Base-by-base conservation (phyloP, 92 coral and sea anemone species). In the Isaurus tuberculatus region DNA sequence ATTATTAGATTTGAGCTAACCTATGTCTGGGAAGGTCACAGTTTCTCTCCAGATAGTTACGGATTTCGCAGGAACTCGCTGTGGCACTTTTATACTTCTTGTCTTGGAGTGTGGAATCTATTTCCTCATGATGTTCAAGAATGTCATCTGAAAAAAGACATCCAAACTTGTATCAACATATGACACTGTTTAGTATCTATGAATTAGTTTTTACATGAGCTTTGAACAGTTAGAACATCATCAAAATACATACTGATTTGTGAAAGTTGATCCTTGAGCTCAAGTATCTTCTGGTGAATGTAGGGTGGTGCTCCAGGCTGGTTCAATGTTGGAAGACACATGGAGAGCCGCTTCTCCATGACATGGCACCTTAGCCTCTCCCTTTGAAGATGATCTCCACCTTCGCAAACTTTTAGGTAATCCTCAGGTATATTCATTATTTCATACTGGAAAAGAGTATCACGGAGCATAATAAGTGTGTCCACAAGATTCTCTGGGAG, bases 401-500 rank as follows among this genome's bases (percentile, higher is more conserved):
- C 88, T 66, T 83, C 81, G 40, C 40, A 36, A 27, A 53, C 88
- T 88, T 70, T 75, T 78, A 48, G 72, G 49, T 88, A 88, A 61
- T 88, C 91, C 70, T 83, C 91, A 29, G 58, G 61, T 36, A 88
- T 68, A 33, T 83, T 88, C 91, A 88, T 88, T 27, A 83, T 44
- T 61, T 83, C 87, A 79, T 83, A 88, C 73, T 88, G 91, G 58
- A 88, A 73, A 22, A 88, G 40, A 31, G 84, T 43, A 65, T 88
- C 87, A 42, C 91, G 46, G 44, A 88, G 55, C 29, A 63, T 66
- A 40, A 87, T 15, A 25, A 87, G 86, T 44, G 48, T 70, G n/a
- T 49, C 79, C 78, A 49, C 34, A 32, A 58, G 64, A 33, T 87
- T 79, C 64, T 86, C 81, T 61, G 73, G 65, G 30, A 29, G 49